A percentile compares a stretch with the other conserved stretches of the same genome.
phyloP scores from a whole-genome alignment of 1,140 invertebrate species.

The Sarcophaga peregrina region DNA sequence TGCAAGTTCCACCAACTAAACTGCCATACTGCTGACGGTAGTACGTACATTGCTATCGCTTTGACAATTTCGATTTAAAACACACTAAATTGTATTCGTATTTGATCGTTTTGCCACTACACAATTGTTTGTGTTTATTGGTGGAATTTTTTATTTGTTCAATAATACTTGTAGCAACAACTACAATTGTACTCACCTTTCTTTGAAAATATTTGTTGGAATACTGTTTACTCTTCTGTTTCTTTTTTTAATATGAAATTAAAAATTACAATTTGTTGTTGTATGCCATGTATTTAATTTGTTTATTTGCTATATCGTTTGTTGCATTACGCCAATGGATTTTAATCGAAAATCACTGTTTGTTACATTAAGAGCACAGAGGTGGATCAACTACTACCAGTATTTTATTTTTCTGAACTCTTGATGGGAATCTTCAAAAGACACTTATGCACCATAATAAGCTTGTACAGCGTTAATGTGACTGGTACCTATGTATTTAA shows the following conservation, averaged over 20 bases:
- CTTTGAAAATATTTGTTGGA: background rate
- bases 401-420: too few relatives aligned
- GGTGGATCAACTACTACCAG: too few relatives aligned
- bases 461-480: too few relatives aligned
- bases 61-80: background rate
- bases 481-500: too few relatives aligned
- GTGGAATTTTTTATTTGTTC: too few relatives aligned
- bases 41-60: too few relatives aligned
- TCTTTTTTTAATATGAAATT: background rate
- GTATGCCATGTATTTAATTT: background rate
- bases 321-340: background rate
- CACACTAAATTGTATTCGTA: background rate
- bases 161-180: too few relatives aligned
- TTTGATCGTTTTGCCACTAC: background rate
- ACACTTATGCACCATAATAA: too few relatives aligned
- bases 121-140: background rate
- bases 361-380: too few relatives aligned
- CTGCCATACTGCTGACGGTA: background rate
- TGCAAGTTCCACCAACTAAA: background rate
- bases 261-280: background rate
- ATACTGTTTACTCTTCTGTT: background rate
- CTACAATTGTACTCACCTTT: background rate
- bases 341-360: conserved; percentile 4
- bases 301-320: background rate
- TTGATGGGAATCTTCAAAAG: too few relatives aligned